Base-by-base conservation (phyloP, 2,113 vertebrate species). In the Amphiprion ocellaris region DNA sequence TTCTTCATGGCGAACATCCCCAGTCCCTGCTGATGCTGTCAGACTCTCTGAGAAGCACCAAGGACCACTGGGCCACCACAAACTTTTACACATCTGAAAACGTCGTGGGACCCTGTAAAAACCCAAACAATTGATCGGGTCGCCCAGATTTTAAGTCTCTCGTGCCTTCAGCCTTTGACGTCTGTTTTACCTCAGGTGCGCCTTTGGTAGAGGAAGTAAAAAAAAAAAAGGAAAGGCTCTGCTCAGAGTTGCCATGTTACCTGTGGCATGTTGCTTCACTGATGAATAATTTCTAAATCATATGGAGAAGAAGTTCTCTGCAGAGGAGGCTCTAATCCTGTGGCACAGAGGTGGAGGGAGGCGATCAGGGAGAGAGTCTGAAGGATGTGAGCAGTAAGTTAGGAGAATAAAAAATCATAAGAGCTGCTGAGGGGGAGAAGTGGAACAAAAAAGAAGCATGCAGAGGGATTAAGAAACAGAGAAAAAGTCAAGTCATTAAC, bases 1-100 rank as follows among this genome's bases (percentile, higher is more conserved):
- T 90, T 89, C 81, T 83, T 87, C 90, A 84, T 65, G 82, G 76
- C 23, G 17, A 61, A 71, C 69, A 63, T 64, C 30, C 79, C 15
- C 17, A 0, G 16, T 64, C 75, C 30, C 75, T 14, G 69, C 37
- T 69, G 64, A 85, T 69, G 60, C 64, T 37, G 70, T 72, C 60
- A 76, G 67, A 19, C 23, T 56, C 49, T 75, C 30, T 41, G 46
- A 44, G 58, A 59, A 55, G 67, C 55, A 44, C 62, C 14, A 39
- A 74, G 69, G 60, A 50, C 68, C 53, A 44, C 19, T 3, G 47
- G 67, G 70, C 58, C 71, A 73, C 54, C 1, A 1, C 52, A 11
- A 62, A 67, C 56, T 79, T 26, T 77, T 59, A 74, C 77, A 79
- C 28, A 10, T 41, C 52, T 39, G 19, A 54, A 86, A 74, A 73